Evolutionary conservation across 2,888 invertebrate species (phyloP), one percentile per base, ranked within the genome.

Genomic region (Allolobophora icterica): DNA sequence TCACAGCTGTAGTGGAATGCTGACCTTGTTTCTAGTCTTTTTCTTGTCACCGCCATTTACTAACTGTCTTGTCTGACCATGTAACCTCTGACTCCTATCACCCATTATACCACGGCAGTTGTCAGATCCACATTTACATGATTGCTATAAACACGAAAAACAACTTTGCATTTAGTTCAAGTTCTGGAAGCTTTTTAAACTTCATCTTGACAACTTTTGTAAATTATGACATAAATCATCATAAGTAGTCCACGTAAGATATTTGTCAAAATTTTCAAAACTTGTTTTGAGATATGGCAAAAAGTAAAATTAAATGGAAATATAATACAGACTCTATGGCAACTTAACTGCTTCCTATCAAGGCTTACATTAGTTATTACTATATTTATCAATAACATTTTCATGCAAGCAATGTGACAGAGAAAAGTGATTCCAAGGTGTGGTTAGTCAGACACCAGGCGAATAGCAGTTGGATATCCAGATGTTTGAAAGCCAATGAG

Each of bases 81-180:
- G 96, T 21, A 98, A 96, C 84, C 98, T 96, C 94, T 98, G 98
- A 6, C 97, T 95, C 91, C 95, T 94, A 11, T 95, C 95, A 90
- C 95, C 95, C 91, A 99, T 99, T 0, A 99, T 98, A 15, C 99
- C 99, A 83, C 99, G 97, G 94, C 99, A 99, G 93, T 97, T 97
- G 89, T 96, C 96, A 89, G 98, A 98, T 84, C 98, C 98, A 95
- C 99, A 99, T 94, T 97, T 97, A 95, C 99, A 99, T 2, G 97
- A 97, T 96, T 97, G 96, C 92, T 95, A 95, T 40, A 93, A 92
- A 90, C 30, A 91, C 90, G 84, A 91, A 30, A 90, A 91, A 90
- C n/a, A 83, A 45, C 30, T 11, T n/a, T 71, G n/a, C 71, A 71
- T 71, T 71, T n/a, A 71, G 30, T n/a, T 71, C 71, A 71, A n/a